Evolutionary conservation across 2,113 vertebrate genomes (phyloP).

Genomic region (Coryphaenoides rupestris): DNA sequence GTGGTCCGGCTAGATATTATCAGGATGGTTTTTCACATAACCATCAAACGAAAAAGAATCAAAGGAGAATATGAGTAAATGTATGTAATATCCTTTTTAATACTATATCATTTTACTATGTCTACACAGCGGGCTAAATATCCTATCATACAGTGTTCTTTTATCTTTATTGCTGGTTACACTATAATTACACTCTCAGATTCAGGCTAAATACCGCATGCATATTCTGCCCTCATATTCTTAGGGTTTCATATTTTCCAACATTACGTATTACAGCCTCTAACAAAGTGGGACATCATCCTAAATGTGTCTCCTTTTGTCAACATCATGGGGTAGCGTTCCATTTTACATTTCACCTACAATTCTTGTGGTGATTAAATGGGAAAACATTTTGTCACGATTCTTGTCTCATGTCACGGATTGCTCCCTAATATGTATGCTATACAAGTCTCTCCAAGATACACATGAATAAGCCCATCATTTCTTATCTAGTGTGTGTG

Average conservation of each 20-base stretch:
- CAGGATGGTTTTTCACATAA: neutral
- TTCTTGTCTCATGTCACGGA: constrained; percentile 10
- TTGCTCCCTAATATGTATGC: constrained; percentile 39
- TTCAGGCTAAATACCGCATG: too few relatives aligned
- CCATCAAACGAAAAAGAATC: neutral
- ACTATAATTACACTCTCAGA: too few relatives aligned
- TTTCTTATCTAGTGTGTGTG: constrained; percentile 55
- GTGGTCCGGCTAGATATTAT: too few relatives aligned
- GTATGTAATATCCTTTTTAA: too few relatives aligned
- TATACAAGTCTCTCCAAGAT: constrained; percentile 55
- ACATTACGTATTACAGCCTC: too few relatives aligned
- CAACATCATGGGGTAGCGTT: neutral
- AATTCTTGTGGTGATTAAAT: neutral
- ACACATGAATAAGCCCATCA: constrained; percentile 59
- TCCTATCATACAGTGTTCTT: too few relatives aligned
- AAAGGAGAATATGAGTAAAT: too few relatives aligned
- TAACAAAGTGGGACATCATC: neutral
- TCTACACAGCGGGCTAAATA: too few relatives aligned
- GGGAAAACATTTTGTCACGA: constrained; percentile 15
- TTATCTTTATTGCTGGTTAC: too few relatives aligned
- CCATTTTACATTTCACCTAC: neutral
- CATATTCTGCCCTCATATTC: too few relatives aligned
- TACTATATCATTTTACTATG: too few relatives aligned
- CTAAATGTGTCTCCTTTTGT: neutral
- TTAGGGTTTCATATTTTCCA: too few relatives aligned